phyloP scores from a whole-genome alignment of 1,140 invertebrate species.

The Chelonus insularis region DNA sequence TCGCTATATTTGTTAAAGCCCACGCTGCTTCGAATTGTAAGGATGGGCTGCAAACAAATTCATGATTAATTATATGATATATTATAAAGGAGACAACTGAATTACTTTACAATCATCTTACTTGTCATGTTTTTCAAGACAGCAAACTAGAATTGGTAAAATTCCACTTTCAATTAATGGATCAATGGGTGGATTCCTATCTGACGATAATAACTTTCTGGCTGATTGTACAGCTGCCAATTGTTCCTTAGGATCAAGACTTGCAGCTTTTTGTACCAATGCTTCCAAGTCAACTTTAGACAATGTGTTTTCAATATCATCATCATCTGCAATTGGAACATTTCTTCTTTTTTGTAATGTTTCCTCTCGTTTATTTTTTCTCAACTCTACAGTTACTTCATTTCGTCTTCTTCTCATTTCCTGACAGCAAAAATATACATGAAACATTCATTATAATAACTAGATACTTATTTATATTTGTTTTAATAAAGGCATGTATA shows the following conservation, averaged over 20 bases:
- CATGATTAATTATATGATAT: slow-evolving; percentile 7
- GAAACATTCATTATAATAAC: too few species aligned
- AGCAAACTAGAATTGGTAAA: slow-evolving; percentile 89
- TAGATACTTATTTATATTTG: too few species aligned
- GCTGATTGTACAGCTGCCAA: slow-evolving; percentile 83
- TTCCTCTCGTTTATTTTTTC: slow-evolving; percentile 97
- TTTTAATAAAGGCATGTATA: too few species aligned
- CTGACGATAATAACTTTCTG: slow-evolving; percentile 92
- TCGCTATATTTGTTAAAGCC: slow-evolving; percentile 99
- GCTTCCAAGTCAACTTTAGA: slow-evolving; percentile 68
- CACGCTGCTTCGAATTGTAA: slow-evolving; percentile 99
- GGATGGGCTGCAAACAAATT: slow-evolving; percentile 69
- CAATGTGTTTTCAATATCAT: slow-evolving; percentile 72
- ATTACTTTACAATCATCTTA: slow-evolving; percentile 50
- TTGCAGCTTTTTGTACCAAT: slow-evolving; percentile 74
- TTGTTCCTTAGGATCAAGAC: slow-evolving; percentile 72
- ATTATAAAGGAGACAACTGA: too few species aligned
- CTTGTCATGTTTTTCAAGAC: slow-evolving; percentile 81
- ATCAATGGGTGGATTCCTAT: slow-evolving; percentile 99
- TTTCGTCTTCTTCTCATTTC: slow-evolving; percentile 95
- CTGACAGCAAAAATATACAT: slow-evolving; percentile 64
- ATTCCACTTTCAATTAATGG: slow-evolving; percentile 91
- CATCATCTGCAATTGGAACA: slow-evolving; percentile 79
- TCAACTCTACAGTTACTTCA: slow-evolving; percentile 92
- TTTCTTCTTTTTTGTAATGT: slow-evolving; percentile 94